Base-by-base conservation (phyloP, 2,888 invertebrate genomes). In the Drosophila maculinotata region DNA sequence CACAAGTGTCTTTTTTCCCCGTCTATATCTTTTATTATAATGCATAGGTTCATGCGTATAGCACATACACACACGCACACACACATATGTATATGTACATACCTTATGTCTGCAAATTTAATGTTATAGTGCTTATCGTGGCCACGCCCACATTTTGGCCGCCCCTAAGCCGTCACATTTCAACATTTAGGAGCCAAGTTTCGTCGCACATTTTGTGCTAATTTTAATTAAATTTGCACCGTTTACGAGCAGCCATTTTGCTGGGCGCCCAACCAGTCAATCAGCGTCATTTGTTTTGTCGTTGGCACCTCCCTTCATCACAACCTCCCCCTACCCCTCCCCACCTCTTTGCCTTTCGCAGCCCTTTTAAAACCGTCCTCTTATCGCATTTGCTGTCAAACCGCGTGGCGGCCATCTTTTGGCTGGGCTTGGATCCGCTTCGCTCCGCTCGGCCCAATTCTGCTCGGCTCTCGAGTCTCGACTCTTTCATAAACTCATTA, bases 401-500 rank as follows among this genome's bases (percentile, higher is more conserved):
- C 51, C 7, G 33, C 41, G 35, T 17, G 74, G 53, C 74, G 26
- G 73, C 59, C 68, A 71, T 71, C 15, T 67, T 71, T 45, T n/a
- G 33, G 4, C 30, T 38, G 12, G 36, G 12, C 28, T 45, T 26
- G 15, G 39, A 26, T 30, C 41, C 38, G 23, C 49, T 25, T 14
- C 39, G 15, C 17, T 35, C 17, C 20, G 7, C n/a, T 2, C 23
- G 14, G 6, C n/a, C 10, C 38, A 31, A 1, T 10, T 26, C 20
- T 15, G 12, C 30, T 30, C 33, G 35, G 8, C 14, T 44, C 35
- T 28, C 28, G 39, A 17, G 30, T 31, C 15, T 31, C 30, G 58
- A 26, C 60, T 76, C 66, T 73, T 63, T 60, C 67, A 73, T 65
- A 69, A 69, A 73, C 69, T 76, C 69, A 79, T 79, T 82, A 72